These are phyloP conservation scores for Papilio gigon DNA, from an alignment of 2,888 invertebrate species.

Conservation along the genomic window DNA sequence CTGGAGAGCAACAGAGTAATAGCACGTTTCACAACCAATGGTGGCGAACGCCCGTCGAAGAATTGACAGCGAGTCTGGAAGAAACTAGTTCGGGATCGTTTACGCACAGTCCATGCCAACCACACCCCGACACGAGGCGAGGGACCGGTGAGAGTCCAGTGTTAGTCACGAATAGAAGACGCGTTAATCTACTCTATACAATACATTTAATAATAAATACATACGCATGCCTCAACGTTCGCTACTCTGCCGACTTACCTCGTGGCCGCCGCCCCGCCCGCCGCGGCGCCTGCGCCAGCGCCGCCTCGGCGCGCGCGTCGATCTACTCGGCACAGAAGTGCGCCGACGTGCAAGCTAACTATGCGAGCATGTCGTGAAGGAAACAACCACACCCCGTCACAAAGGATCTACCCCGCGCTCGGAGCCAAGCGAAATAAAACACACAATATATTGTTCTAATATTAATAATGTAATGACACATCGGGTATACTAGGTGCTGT, in stretches of 20 bases:
- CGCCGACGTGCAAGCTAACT: conserved; percentile 60
- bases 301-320: conserved; percentile 48
- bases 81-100: conserved; percentile 64
- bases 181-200: conserved; percentile 50
- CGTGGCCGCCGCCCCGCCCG: conserved; percentile 52
- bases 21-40: conserved; percentile 81
- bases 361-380: conserved; percentile 51
- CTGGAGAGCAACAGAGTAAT: conserved; percentile 65
- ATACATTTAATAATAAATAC: conserved; percentile 22
- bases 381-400: conserved; percentile 60
- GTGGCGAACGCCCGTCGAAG: conserved; percentile 73
- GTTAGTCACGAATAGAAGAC: conserved; percentile 60
- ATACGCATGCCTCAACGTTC: conserved; percentile 56
- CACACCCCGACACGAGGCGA: conserved; percentile 49
- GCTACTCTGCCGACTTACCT: conserved; percentile 57
- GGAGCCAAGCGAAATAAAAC: conserved; percentile 74
- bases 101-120: conserved; percentile 75
- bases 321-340: conserved; percentile 53
- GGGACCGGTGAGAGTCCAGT: conserved; percentile 42
- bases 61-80: conserved; percentile 77
- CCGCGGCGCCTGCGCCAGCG: no score
- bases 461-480: conserved; percentile 81
- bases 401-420: conserved; percentile 62
- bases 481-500: conserved; percentile 75
- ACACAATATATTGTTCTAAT: conserved; percentile 76